Evolutionary conservation across 2,113 vertebrate species (phyloP).

Genomic region (Corythoichthys haematopterus): DNA sequence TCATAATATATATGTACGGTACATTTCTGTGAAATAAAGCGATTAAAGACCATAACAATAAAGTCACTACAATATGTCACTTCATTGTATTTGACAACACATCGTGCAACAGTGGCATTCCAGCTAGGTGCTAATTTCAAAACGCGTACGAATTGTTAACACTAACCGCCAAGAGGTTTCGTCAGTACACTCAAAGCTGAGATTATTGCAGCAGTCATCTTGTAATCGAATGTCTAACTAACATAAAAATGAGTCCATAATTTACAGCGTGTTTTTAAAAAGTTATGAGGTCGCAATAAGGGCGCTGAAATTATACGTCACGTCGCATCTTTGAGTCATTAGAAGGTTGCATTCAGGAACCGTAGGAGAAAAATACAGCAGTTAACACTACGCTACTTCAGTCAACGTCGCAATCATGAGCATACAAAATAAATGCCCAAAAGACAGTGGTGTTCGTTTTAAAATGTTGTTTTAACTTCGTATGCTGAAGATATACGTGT

Average conservation of each 20-base stretch:
- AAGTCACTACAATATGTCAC: not conserved
- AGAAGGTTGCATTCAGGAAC: constrained; percentile 7
- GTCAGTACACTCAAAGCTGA: constrained; percentile 57
- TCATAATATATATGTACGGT: too few relatives aligned
- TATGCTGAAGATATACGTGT: too few relatives aligned
- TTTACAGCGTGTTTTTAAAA: not conserved
- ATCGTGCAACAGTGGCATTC: not conserved
- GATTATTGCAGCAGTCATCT: constrained; percentile 60
- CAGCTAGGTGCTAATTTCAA: not conserved
- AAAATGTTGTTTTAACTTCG: not conserved
- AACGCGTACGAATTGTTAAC: not conserved
- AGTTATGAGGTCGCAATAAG: not conserved
- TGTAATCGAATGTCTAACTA: not conserved
- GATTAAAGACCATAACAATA: not conserved
- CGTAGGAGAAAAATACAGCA: constrained; percentile 1
- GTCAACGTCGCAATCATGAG: not conserved
- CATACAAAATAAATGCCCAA: not conserved
- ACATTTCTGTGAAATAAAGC: too few relatives aligned
- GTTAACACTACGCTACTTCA: too few relatives aligned
- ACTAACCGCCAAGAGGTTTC: constrained; percentile 62
- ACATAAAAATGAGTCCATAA: too few relatives aligned
- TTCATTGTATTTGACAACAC: not conserved
- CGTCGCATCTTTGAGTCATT: not conserved
- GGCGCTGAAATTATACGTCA: constrained; percentile 46
- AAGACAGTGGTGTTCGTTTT: not conserved